Evolutionary conservation across 2,797 vertebrate genomes (phyloP).

Genomic region (Falco novaeseelandiae): DNA sequence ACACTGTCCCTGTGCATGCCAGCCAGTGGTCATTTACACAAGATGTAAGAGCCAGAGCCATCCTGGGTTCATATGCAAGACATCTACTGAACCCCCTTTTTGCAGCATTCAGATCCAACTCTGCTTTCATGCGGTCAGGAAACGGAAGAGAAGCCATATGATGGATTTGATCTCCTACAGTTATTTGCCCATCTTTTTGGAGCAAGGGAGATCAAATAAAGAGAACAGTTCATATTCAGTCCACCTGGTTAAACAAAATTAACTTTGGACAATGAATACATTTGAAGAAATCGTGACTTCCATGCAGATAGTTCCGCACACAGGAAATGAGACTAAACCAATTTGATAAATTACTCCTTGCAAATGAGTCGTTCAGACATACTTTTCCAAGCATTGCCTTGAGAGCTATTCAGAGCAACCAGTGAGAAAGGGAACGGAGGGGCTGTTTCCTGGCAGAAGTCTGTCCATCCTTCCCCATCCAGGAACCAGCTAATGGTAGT

Average conservation of each 20-base stretch:
- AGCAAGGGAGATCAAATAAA: background rate
- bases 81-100: background rate
- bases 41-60: background rate
- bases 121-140: background rate
- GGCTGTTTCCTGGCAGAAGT: background rate
- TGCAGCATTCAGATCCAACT: background rate
- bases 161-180: background rate
- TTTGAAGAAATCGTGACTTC: constrained; percentile 24
- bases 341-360: constrained; percentile 44
- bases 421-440: background rate
- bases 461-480: too few relatives aligned
- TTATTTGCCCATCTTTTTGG: background rate
- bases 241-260: constrained; percentile 13
- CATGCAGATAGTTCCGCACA: background rate
- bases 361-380: background rate
- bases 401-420: background rate
- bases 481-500: background rate
- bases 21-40: background rate
- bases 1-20: background rate
- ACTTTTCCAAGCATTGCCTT: background rate
- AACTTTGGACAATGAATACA: constrained; percentile 8
- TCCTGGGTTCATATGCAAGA: background rate
- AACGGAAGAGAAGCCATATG: background rate
- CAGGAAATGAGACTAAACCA: constrained; percentile 44
- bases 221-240: background rate